Evolutionary conservation across 1,140 invertebrate genomes (phyloP).

Genomic region (Lanistes nyassanus): DNA sequence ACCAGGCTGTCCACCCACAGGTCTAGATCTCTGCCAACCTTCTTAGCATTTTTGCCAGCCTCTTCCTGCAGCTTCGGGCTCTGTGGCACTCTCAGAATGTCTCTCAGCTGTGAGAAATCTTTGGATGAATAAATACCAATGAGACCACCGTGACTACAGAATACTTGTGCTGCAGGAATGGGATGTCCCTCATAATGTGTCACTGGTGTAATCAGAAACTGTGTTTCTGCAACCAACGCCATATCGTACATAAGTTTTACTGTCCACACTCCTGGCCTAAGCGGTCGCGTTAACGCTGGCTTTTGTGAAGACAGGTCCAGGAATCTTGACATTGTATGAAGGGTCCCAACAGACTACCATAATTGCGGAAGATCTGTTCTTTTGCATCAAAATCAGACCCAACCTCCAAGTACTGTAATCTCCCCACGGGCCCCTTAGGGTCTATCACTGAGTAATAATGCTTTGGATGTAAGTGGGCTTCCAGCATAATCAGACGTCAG

Average conservation of each 20-base stretch:
- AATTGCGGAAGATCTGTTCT: constrained; percentile 90
- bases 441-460: constrained; percentile 64
- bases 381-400: constrained; percentile 94
- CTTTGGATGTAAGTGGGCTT: constrained; percentile 76
- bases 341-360: constrained; percentile 82
- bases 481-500: constrained; percentile 68
- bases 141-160: constrained; percentile 49
- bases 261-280: constrained; percentile 87
- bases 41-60: constrained; percentile 47
- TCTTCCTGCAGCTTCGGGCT: constrained; percentile 29
- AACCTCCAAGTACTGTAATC: constrained; percentile 70
- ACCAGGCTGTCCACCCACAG: constrained; percentile 80
- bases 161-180: constrained; percentile 22
- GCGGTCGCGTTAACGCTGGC: constrained; percentile 79
- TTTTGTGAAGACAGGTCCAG: constrained; percentile 69
- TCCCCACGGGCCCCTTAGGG: constrained; percentile 57
- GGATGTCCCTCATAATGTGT: constrained; percentile 62
- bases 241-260: constrained; percentile 78
- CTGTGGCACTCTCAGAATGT: constrained; percentile 43
- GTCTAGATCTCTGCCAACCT: constrained; percentile 72
- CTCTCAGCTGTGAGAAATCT: constrained; percentile 54
- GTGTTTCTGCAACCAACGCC: constrained; percentile 76
- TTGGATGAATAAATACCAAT: constrained; percentile 45
- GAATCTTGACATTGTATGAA: constrained; percentile 74
- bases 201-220: constrained; percentile 73